Base-by-base conservation (phyloP, 2,888 invertebrate species). In the Aromia moschata region DNA sequence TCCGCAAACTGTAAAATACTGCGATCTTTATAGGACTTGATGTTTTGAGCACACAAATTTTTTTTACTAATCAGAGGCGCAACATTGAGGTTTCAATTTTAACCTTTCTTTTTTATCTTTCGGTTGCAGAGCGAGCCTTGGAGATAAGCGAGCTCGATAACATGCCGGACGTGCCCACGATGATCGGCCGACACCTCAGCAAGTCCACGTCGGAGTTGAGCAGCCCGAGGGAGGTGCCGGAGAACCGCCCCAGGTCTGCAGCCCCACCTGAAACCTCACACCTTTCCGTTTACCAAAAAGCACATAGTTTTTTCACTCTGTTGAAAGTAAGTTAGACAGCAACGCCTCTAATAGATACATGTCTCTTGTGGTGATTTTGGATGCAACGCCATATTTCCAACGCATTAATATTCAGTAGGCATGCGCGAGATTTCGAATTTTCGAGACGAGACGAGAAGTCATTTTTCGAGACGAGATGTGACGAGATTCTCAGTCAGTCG, bases 141-240 rank as follows among this genome's bases (percentile, higher is more conserved):
- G 81, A 80, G 73, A 71, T 74, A 75, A 76, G 74, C 68, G 80
- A 80, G 47, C 69, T 79, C 60, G 77, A 75, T 58, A 73, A 73
- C 47, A 75, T 77, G 67, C 61, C 72, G 7, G 49, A 66, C 11
- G 70, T 71, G 37, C 70, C 76, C 11, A 72, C 72, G 20, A 74
- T 77, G 72, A 72, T 72, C n/a, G 84, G 83, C 64, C 87, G 90
- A 46, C 90, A 91, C 70, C 83, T 93, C 62, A 92, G 92, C 68
- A 91, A 92, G 80, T 92, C 92, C 15, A 91, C 93, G 9, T 90
- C 92, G 55, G 93, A 93, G 82, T 80, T 93, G 75, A 90, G 88
- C 71, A 88, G 87, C 69, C 86, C 85, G 56, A 83, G 85, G 44
- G 84, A 81, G 69, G 79, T 80, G 77, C 78, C 78, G 11, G 82